These are phyloP conservation scores for Aplocera efformata DNA, from an alignment of 2,888 invertebrate genomes.

Conservation along the genomic window DNA sequence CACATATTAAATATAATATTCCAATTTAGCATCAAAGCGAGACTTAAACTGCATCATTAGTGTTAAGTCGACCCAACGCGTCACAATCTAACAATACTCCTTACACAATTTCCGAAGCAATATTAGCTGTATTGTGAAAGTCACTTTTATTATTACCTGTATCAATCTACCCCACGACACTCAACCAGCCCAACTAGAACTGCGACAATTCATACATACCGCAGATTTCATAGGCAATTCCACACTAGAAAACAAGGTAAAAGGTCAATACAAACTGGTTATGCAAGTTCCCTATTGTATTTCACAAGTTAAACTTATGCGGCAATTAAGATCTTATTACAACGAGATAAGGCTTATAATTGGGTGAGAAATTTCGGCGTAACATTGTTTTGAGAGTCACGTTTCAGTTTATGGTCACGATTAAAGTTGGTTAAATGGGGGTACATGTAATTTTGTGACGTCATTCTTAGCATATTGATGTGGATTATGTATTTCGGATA, in stretches of 20 bases:
- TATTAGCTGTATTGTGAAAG: slow-evolving; percentile 36
- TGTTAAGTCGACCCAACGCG: no score
- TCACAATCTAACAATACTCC: no score
- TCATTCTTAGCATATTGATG: slow-evolving; percentile 47
- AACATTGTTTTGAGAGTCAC: slow-evolving; percentile 40
- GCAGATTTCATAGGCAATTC: slow-evolving; percentile 9
- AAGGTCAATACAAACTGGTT: slow-evolving; percentile 32
- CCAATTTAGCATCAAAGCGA: no score
- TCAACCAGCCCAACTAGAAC: slow-evolving; percentile 30
- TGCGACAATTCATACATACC: slow-evolving; percentile 15
- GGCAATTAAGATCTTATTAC: slow-evolving; percentile 22
- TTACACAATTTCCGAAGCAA: slow-evolving; percentile 18
- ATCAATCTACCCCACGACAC: slow-evolving; percentile 33
- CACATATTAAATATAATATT: no score
- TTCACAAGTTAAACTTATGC: slow-evolving; percentile 30
- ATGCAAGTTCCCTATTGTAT: slow-evolving; percentile 33
- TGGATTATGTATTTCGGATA: slow-evolving; percentile 12
- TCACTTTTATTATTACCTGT: slow-evolving; percentile 45
- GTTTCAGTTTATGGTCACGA: slow-evolving; percentile 46
- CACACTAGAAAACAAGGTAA: slow-evolving; percentile 12
- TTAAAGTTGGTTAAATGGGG: slow-evolving; percentile 47
- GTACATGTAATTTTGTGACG: slow-evolving; percentile 47
- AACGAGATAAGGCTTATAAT: slow-evolving; percentile 32
- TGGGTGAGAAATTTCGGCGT: slow-evolving; percentile 20
- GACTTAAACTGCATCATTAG: no score